Base-by-base conservation (phyloP, 2,797 vertebrate species). In the Erpetoichthys calabaricus region DNA sequence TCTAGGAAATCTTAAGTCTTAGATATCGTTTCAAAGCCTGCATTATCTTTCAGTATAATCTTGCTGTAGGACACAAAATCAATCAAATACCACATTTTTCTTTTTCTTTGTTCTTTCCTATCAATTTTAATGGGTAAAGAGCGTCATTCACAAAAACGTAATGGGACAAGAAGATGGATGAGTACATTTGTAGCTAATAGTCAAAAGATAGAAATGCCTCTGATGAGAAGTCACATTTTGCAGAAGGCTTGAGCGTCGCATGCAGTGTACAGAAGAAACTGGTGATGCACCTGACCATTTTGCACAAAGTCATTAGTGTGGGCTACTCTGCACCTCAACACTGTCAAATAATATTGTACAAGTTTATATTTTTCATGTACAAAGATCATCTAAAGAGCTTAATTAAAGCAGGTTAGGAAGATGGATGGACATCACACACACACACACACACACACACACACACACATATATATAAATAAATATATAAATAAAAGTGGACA, bases 81-180 rank as follows among this genome's bases (percentile, higher is more conserved):
- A 78, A 80, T 81, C 80, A 87, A 82, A 78, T 80, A 70, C 73
- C 68, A 70, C 68, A 68, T 86, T 79, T 82, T 75, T 80, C 77
- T 81, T 75, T 81, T 70, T 68, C 74, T 86, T 84, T 86, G 80
- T 84, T 80, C 77, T 77, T 80, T 80, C 75, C 81, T 84, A 87
- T 90, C 85, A 87, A 80, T 90, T 92, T 87, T 86, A 91, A 92
- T 89, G 82, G 82, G 80, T 81, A 77, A 85, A 83, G 80, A 82
- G 83, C 88, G 92, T 94, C 86, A 82, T 86, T 92, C 87, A 91
- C 79, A 83, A 81, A 80, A 83, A 83, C 72, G 79, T 85, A 89
- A 89, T 86, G 77, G 82, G 87, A 87, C 85, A 87, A 85, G 80
- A 90, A 92, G 91, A 96, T 88, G 85, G 82, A 94, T 93, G 88